phyloP scores from a whole-genome alignment of 2,888 invertebrate genomes.

The Teleiodes luculella region DNA sequence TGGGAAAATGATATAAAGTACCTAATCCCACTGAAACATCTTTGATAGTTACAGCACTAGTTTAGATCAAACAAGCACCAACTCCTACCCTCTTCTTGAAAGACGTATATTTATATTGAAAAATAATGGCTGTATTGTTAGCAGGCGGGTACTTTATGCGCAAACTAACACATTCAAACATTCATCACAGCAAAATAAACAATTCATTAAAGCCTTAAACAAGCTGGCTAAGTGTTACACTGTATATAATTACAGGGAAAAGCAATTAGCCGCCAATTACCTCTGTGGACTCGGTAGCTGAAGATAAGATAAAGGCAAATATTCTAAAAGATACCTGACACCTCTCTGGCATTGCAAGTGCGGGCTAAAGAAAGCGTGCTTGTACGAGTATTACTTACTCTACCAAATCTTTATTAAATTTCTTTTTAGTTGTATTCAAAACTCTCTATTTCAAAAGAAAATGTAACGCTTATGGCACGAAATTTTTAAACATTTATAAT shows the following conservation, averaged over 20 bases:
- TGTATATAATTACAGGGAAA: constrained; percentile 67
- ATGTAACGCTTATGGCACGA: too few species aligned
- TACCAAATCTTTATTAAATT: too few species aligned
- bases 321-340: constrained; percentile 60
- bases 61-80: too few species aligned
- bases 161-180: constrained; percentile 19
- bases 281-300: constrained; percentile 34
- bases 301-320: constrained; percentile 63
- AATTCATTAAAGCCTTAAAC: constrained; percentile 21
- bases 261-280: constrained; percentile 69
- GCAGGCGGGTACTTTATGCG: constrained; percentile 2
- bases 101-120: too few species aligned
- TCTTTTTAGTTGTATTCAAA: too few species aligned
- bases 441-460: too few species aligned
- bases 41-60: too few species aligned
- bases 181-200: constrained; percentile 19
- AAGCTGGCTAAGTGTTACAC: constrained; percentile 36
- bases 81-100: too few species aligned
- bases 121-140: not conserved
- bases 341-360: constrained; percentile 31
- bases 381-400: too few species aligned
- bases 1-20: not conserved
- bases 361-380: not conserved
- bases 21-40: too few species aligned
- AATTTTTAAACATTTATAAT: too few species aligned